Evolutionary conservation across 2,888 invertebrate species (phyloP).

Genomic region (Byasa hedistus): DNA sequence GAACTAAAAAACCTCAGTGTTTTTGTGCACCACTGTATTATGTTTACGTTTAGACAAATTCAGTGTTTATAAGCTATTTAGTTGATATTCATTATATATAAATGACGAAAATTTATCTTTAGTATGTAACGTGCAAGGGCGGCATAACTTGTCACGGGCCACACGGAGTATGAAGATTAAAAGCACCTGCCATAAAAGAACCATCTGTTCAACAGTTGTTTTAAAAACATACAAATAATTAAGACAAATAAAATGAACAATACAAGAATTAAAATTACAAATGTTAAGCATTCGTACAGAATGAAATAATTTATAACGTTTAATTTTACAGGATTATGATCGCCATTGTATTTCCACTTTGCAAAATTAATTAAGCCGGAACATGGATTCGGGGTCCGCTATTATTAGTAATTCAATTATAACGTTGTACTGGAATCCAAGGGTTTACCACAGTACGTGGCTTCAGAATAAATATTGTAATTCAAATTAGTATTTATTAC

Average conservation of each 20-base stretch:
- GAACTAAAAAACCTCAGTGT: too few relatives aligned
- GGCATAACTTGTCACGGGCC: too few relatives aligned
- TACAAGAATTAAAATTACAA: not conserved
- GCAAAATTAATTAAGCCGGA: slow-evolving; percentile 21
- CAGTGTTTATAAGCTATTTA: too few relatives aligned
- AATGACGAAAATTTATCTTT: too few relatives aligned
- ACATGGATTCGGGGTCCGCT: slow-evolving; percentile 1
- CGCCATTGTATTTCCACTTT: slow-evolving; percentile 12
- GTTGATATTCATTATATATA: too few relatives aligned
- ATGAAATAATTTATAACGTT: slow-evolving; percentile 8
- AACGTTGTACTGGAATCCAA: not conserved
- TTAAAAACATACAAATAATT: too few relatives aligned
- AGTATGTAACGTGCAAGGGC: too few relatives aligned
- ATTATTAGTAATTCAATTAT: slow-evolving; percentile 9
- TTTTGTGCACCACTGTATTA: too few relatives aligned
- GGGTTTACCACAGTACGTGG: not conserved
- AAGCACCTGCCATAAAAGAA: too few relatives aligned
- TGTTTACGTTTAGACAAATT: too few relatives aligned
- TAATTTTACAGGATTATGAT: slow-evolving; percentile 16
- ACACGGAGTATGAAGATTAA: too few relatives aligned
- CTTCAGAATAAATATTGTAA: not conserved
- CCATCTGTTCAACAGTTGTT: too few relatives aligned
- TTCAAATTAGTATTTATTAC: not conserved
- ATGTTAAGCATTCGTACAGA: not conserved
- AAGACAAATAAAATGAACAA: not conserved